phyloP scores from a whole-genome alignment of 2,113 vertebrate species.

The Ovis canadensis region DNA sequence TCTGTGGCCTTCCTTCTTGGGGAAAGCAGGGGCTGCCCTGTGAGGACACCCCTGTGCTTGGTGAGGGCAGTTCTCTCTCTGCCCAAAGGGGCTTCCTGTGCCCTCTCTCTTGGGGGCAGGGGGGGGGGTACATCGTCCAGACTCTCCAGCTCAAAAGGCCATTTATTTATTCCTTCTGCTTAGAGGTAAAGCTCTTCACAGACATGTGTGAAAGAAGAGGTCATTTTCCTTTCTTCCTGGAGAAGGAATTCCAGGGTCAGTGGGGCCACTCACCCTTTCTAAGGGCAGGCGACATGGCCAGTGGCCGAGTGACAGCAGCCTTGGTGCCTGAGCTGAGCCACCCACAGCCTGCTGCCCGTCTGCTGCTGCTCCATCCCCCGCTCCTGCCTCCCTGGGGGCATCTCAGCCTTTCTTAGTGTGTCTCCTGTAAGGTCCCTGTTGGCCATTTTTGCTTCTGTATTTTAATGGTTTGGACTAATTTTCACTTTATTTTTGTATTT shows the following conservation, averaged over 20 bases:
- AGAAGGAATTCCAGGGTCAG: background rate
- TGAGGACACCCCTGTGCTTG: too few relatives aligned
- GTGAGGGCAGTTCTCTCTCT: background rate
- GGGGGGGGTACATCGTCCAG: background rate
- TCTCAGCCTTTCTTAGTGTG: background rate
- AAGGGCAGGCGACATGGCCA: background rate
- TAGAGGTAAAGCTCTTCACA: background rate
- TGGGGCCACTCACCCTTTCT: background rate
- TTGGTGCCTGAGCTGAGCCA: fast-evolving
- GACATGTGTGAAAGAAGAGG: background rate
- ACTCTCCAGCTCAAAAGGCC: background rate
- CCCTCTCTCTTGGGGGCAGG: background rate
- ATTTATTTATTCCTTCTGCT: background rate
- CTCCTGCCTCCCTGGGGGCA: fast-evolving
- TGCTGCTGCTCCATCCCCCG: background rate
- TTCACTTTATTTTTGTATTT: slow-evolving; percentile 73
- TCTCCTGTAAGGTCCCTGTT: background rate
- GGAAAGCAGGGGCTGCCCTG: background rate
- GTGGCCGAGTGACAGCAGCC: fast-evolving
- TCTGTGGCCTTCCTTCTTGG: background rate
- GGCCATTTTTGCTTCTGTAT: slow-evolving; percentile 58
- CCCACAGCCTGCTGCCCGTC: background rate
- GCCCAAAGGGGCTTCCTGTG: background rate
- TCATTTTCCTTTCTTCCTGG: background rate
- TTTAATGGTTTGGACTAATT: slow-evolving; percentile 74